Conservation (phyloP, 92 coral and sea anemone species). For the Pocillopora meandrina region DNA sequence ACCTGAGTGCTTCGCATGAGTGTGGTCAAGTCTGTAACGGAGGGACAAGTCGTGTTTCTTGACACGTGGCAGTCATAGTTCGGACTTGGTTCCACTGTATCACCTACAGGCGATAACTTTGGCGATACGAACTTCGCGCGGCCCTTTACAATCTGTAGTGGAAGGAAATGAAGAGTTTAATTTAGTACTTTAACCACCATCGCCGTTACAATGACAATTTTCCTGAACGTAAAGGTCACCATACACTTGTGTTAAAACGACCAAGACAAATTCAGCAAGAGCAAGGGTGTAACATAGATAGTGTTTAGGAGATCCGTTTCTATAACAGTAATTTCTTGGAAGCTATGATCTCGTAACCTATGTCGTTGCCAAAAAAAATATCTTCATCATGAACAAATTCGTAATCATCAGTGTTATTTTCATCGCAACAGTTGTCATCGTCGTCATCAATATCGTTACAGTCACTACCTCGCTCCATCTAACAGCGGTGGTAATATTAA, state of each 20-base stretch:
- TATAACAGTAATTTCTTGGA: no score
- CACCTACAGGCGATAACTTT: slow-evolving; percentile 31
- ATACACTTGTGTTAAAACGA: no score
- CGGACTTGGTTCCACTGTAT: slow-evolving; percentile 71
- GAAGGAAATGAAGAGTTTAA: neutral
- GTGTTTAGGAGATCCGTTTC: no score
- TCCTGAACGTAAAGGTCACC: no score
- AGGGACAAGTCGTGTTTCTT: slow-evolving; percentile 48
- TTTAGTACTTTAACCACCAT: no score
- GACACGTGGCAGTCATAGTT: slow-evolving; percentile 77
- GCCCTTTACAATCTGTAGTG: slow-evolving; percentile 66
- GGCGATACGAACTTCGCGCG: slow-evolving; percentile 68
- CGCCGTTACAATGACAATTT: no score
- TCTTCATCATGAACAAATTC: no score
- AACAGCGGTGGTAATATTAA: neutral
- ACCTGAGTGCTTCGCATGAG: slow-evolving; percentile 76
- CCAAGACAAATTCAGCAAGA: no score
- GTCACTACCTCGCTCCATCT: neutral
- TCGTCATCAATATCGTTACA: neutral
- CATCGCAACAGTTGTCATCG: neutral
- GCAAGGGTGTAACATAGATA: no score
- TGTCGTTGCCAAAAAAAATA: no score
- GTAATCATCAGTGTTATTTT: no score
- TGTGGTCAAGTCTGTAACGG: slow-evolving; percentile 42
- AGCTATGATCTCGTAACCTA: no score